Conservation (phyloP, 2,888 invertebrate genomes). For the Amphipoea lucens region DNA sequence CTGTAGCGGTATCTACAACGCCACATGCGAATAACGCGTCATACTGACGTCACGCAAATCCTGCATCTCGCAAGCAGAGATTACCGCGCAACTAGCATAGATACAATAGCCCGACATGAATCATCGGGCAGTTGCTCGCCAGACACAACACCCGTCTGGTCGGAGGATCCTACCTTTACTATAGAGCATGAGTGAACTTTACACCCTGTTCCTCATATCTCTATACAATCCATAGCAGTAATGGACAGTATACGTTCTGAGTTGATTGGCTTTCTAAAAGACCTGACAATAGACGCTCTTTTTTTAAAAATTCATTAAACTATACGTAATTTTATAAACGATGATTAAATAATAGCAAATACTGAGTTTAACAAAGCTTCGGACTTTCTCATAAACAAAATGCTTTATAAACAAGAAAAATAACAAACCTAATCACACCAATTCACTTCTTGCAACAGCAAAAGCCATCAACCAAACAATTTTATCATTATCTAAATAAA, state of each 20-base stretch:
- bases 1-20: neutral
- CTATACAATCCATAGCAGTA: no score
- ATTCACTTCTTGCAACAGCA: conserved; percentile 48
- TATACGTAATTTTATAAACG: neutral
- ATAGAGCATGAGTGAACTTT: no score
- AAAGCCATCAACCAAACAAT: conserved; percentile 44
- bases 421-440: conserved; percentile 53
- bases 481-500: conserved; percentile 60
- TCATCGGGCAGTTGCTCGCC: no score
- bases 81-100: no score
- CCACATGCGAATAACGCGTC: no score
- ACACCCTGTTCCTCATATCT: no score
- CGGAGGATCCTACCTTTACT: no score
- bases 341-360: neutral
- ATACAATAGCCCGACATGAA: no score
- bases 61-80: no score
- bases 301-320: no score
- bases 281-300: neutral
- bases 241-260: neutral
- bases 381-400: conserved; percentile 18
- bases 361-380: neutral
- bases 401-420: conserved; percentile 16
- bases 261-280: neutral
- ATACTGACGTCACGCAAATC: no score
- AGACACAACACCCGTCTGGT: no score